These are phyloP conservation scores for Caenorhabditis japonica DNA, from an alignment of 2,888 invertebrate species.

Conservation along the genomic window DNA sequence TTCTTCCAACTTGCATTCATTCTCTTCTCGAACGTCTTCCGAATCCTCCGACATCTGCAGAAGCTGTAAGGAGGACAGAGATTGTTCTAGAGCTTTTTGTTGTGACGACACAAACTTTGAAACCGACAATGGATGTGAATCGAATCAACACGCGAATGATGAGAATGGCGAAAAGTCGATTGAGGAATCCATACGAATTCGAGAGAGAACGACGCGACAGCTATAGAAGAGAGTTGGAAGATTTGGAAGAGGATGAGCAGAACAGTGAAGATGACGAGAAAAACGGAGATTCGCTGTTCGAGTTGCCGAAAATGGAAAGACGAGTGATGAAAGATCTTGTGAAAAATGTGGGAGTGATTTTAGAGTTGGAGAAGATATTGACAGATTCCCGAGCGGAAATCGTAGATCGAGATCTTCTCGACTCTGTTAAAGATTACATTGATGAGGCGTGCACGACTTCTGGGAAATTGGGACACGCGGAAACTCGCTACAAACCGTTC, in stretches of 20 bases:
- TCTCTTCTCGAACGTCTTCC: slow-evolving; percentile 35
- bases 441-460: slow-evolving; percentile 25
- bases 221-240: slow-evolving; percentile 16
- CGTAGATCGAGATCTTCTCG: slow-evolving; percentile 25
- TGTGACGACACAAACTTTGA: slow-evolving; percentile 10
- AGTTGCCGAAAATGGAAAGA: slow-evolving; percentile 22
- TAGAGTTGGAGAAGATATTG: slow-evolving; percentile 54
- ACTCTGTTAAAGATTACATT: slow-evolving; percentile 54
- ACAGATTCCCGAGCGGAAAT: slow-evolving; percentile 24
- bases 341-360: slow-evolving; percentile 34
- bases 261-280: neutral
- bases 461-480: slow-evolving; percentile 22
- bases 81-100: slow-evolving; percentile 12
- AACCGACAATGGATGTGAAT: slow-evolving; percentile 1
- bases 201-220: slow-evolving; percentile 29
- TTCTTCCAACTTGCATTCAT: slow-evolving; percentile 60
- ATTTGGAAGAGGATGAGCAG: slow-evolving; percentile 1
- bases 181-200: slow-evolving; percentile 36
- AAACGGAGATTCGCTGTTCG: slow-evolving; percentile 8
- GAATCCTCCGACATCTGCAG: slow-evolving; percentile 4
- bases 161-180: slow-evolving; percentile 11
- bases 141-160: neutral
- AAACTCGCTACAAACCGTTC: slow-evolving; percentile 24
- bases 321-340: slow-evolving; percentile 37
- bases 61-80: slow-evolving; percentile 2